phyloP scores from a whole-genome alignment of 2,888 invertebrate genomes.

The Schizaphis graminum region DNA sequence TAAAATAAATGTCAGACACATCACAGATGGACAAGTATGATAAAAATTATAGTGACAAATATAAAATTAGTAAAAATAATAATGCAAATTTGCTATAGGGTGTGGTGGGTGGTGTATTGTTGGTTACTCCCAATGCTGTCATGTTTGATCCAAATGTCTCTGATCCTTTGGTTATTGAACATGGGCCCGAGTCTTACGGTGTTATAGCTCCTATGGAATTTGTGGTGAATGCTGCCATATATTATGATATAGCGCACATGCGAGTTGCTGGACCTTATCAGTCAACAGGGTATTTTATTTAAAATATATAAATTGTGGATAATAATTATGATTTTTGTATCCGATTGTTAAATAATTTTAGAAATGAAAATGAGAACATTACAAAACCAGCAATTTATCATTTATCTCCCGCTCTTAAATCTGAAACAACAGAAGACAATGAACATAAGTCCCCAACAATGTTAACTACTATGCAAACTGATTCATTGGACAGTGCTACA shows the following conservation, averaged over 20 bases:
- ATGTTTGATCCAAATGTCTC: conserved; percentile 99
- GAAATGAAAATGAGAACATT: conserved; percentile 70
- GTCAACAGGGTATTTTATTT: conserved; percentile 48
- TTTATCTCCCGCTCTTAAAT: conserved; percentile 71
- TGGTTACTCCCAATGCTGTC: conserved; percentile 98
- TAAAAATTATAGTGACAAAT: not conserved
- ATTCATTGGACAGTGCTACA: conserved; percentile 68
- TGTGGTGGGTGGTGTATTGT: conserved; percentile 92
- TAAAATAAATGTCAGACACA: conserved; percentile 92
- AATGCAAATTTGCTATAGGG: conserved; percentile 75
- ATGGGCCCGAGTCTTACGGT: conserved; percentile 94
- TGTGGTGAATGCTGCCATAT: conserved; percentile 96
- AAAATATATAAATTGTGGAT: not conserved
- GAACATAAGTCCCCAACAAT: conserved; percentile 66
- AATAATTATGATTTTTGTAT: not conserved
- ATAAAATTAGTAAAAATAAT: not conserved
- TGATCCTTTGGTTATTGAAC: conserved; percentile 95
- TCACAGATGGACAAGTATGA: conserved; percentile 88
- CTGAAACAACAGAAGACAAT: conserved; percentile 44
- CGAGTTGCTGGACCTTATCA: conserved; percentile 73
- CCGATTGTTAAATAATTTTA: conserved; percentile 2
- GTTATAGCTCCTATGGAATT: conserved; percentile 98
- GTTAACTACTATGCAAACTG: conserved; percentile 68
- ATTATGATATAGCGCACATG: conserved; percentile 97
- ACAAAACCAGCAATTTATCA: conserved; percentile 88